Base-by-base conservation (phyloP, 2,113 vertebrate species). In the Anolis sagrei region DNA sequence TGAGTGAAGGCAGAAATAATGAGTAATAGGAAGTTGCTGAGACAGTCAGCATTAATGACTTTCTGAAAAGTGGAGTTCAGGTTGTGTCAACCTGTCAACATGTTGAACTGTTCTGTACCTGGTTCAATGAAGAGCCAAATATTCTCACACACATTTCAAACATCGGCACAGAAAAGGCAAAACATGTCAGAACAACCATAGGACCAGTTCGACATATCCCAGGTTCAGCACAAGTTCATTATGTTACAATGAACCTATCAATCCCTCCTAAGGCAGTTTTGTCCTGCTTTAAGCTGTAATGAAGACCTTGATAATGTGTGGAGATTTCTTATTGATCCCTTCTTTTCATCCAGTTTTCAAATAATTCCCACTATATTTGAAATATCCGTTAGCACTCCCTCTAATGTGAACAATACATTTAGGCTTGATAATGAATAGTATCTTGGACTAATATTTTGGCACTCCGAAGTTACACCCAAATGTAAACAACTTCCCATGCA, bases 401-500 rank as follows among this genome's bases (percentile, higher is more conserved):
- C 16, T 13, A 54, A 66, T 66, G 29, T 39, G 58, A 83, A 79
- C 77, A 79, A 51, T 79, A 8, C 13, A 64, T 79, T 87, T 72
- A 34, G 54, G 16, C 3, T 10, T 54, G 21, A 74, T 79, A 79
- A 64, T 79, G 51, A 78, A 34, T 61, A 14, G 9, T 25, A 66
- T 66, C 68, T 74, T 32, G 58, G 11, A 83, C 25, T 25, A 83
- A 74, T 73, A 54, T 39, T 79, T 87, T 68, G 19, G 25, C 69
- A 79, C 34, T 8, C 5, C 18, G 58, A 74, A 83, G 66, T 83
- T 29, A 83, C 44, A 83, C 76, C 79, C 69, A 79, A 39, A 83
- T 72, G 58, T 79, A 83, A 83, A 83, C 49, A 87, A 11, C 21
- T 23, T 64, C 69, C 23, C 32, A 51, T 73, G 21, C 39, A 54